Conservation (phyloP, 1,140 invertebrate genomes). For the Trichoplusia ni region DNA sequence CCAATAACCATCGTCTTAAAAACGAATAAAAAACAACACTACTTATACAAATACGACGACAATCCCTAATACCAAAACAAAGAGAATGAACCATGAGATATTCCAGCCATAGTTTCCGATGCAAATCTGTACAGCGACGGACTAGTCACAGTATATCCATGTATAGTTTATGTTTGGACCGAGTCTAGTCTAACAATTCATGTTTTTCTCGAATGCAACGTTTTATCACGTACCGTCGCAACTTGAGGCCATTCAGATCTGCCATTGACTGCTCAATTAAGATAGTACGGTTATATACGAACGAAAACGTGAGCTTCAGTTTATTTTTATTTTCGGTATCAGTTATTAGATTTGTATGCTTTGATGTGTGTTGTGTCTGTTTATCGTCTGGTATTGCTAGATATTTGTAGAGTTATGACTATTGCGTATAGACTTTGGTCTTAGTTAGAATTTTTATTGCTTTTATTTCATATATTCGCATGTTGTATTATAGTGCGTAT, state of each 20-base stretch:
- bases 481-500: no score
- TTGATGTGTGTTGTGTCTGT: conserved; percentile 11
- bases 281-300: conserved; percentile 8
- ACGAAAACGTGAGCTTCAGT: background rate
- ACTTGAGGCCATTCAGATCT: conserved; percentile 3
- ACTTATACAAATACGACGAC: no score
- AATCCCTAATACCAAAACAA: no score
- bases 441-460: background rate
- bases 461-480: background rate
- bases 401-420: background rate
- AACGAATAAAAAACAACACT: no score
- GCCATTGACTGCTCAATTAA: conserved; percentile 18
- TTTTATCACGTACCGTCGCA: conserved; percentile 4
- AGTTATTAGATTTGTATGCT: conserved; percentile 15
- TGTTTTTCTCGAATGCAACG: no score
- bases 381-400: background rate
- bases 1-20: no score
- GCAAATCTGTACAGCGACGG: no score
- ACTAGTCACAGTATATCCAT: no score
- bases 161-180: no score
- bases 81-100: no score
- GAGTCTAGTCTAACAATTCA: no score
- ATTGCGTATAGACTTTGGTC: background rate
- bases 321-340: conserved; percentile 11
- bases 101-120: no score